Percentiles rank a stretch among this genome's conserved stretches.
Evolutionary conservation across 2,888 invertebrate genomes (phyloP).

Genomic region (Antheraea yamamai): DNA sequence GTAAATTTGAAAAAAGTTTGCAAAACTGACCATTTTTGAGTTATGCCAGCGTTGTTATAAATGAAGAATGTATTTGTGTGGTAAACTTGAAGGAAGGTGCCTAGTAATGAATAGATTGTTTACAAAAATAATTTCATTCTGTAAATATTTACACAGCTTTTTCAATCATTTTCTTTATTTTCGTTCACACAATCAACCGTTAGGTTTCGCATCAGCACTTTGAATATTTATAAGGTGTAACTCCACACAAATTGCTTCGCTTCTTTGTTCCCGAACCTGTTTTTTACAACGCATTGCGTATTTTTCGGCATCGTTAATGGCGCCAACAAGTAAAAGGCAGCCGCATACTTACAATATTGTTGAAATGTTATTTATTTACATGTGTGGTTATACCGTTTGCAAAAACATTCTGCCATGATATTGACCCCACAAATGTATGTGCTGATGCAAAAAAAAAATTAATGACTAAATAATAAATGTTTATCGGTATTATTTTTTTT

Average conservation of each 20-base stretch:
- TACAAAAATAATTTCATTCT: background rate
- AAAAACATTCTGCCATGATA: background rate
- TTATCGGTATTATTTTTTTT: background rate
- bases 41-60: too few relatives aligned
- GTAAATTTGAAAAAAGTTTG: too few relatives aligned
- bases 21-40: too few relatives aligned
- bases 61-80: too few relatives aligned
- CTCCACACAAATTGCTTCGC: background rate
- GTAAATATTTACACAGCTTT: background rate
- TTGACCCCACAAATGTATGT: background rate
- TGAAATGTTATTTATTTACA: background rate
- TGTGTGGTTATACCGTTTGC: background rate
- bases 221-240: background rate
- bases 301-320: background rate
- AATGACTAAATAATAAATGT: background rate
- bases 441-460: background rate
- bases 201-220: background rate
- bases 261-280: constrained; percentile 7
- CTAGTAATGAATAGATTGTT: background rate
- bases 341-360: background rate
- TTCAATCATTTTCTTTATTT: background rate
- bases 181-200: background rate
- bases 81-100: too few relatives aligned
- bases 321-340: background rate
- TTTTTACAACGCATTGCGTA: background rate